Evolutionary conservation across 2,797 vertebrate genomes (phyloP).

Genomic region (Setipinna tenuifilis): DNA sequence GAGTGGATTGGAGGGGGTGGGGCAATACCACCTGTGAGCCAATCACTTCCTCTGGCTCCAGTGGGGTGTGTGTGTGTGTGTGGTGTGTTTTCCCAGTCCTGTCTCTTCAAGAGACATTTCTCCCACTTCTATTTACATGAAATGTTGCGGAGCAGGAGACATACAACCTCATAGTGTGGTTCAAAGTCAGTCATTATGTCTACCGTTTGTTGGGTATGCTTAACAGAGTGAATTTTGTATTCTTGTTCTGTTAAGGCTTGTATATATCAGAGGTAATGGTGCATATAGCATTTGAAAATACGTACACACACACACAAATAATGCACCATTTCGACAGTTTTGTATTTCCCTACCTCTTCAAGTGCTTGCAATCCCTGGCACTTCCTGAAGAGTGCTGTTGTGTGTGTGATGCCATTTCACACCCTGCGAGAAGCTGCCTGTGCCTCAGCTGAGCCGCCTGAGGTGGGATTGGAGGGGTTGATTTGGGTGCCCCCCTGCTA

Average conservation of each 20-base stretch:
- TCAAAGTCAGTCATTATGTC: no score
- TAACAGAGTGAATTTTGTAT: neutral
- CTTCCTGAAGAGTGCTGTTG: neutral
- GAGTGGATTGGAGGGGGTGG: constrained; percentile 2
- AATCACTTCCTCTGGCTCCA: constrained; percentile 24
- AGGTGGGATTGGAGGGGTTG: constrained; percentile 9
- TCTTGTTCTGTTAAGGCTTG: neutral
- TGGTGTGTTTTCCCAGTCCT: neutral
- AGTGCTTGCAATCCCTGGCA: neutral
- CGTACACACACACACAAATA: no score
- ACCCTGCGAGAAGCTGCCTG: neutral
- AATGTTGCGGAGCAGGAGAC: neutral
- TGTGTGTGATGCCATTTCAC: neutral
- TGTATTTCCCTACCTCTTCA: neutral
- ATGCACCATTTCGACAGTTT: no score
- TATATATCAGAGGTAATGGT: neutral
- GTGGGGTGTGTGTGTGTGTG: constrained; percentile 26
- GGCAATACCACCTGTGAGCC: neutral
- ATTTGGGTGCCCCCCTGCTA: constrained; percentile 64
- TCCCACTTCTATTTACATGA: neutral
- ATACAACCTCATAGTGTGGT: no score
- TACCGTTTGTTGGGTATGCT: neutral
- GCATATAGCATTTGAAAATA: neutral
- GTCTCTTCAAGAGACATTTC: neutral
- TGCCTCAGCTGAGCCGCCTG: neutral